Conservation (phyloP, 1,140 invertebrate species). For the Eciton burchellii region DNA sequence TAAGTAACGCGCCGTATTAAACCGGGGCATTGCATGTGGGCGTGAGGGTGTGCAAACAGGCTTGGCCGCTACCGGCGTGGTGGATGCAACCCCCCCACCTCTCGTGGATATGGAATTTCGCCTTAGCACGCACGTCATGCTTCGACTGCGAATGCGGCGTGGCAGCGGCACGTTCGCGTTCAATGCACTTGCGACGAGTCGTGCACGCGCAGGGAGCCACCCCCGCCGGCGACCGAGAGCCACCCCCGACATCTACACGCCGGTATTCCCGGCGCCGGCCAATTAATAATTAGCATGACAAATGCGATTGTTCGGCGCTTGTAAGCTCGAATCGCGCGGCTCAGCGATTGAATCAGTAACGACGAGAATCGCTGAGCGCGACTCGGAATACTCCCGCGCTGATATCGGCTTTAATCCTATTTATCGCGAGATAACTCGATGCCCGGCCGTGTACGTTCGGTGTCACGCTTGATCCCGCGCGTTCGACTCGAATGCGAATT, state of each 20-base stretch:
- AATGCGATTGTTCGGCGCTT: not conserved
- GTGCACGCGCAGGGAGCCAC: not conserved
- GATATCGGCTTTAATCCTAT: too few relatives aligned
- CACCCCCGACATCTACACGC: slow-evolving; percentile 2
- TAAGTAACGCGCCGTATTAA: slow-evolving; percentile 45
- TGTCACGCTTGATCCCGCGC: too few relatives aligned
- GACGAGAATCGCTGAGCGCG: too few relatives aligned
- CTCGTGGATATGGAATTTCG: slow-evolving; percentile 50
- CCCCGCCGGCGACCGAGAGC: not conserved
- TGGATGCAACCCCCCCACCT: slow-evolving; percentile 44
- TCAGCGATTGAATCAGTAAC: too few relatives aligned
- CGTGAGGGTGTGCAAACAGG: slow-evolving; percentile 55
- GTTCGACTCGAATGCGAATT: too few relatives aligned
- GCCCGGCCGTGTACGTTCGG: too few relatives aligned
- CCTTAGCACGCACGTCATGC: slow-evolving; percentile 57
- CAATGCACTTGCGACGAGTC: slow-evolving; percentile 30
- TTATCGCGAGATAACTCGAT: too few relatives aligned
- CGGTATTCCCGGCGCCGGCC: not conserved
- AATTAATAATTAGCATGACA: slow-evolving; percentile 19
- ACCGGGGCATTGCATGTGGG: slow-evolving; percentile 36
- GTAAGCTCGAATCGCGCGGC: not conserved
- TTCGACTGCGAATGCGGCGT: slow-evolving; percentile 15
- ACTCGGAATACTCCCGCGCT: too few relatives aligned
- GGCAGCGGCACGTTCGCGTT: not conserved
- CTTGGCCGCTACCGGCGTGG: not conserved